These are phyloP conservation scores for Girardinus metallicus DNA, from an alignment of 2,797 vertebrate genomes.

Conservation along the genomic window DNA sequence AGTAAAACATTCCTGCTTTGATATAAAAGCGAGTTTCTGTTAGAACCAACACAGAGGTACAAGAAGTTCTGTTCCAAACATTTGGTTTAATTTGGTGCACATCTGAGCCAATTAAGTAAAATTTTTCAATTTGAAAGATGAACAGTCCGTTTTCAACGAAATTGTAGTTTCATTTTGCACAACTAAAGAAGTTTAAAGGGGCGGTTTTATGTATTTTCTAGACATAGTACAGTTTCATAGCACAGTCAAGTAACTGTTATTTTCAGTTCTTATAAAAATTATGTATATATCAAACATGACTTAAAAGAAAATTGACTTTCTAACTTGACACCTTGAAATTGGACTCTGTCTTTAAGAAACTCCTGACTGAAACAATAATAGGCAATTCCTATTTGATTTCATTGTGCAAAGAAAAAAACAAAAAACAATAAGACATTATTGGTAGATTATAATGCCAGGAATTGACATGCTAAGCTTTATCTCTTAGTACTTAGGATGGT, in stretches of 20 bases:
- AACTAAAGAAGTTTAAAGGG: neutral
- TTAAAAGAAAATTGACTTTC: too few species aligned
- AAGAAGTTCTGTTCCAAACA: slow-evolving; percentile 18
- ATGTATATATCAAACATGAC: too few species aligned
- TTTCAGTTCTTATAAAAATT: too few species aligned
- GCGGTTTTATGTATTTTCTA: too few species aligned
- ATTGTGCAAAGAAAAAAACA: neutral
- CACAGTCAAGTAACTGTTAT: too few species aligned
- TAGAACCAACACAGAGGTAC: slow-evolving; percentile 24
- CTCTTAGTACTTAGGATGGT: neutral
- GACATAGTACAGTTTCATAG: too few species aligned
- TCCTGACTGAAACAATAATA: too few species aligned
- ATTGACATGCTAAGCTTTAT: neutral
- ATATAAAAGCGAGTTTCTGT: slow-evolving; percentile 32
- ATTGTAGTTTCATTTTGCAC: neutral
- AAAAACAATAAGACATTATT: neutral
- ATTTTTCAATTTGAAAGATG: neutral
- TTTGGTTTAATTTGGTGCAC: slow-evolving; percentile 1
- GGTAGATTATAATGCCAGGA: neutral
- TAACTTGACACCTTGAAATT: too few species aligned
- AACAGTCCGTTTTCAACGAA: neutral
- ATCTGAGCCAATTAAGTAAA: neutral
- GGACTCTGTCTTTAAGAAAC: too few species aligned
- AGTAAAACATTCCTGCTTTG: slow-evolving; percentile 53
- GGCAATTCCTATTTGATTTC: neutral